Conservation (phyloP, 2,113 vertebrate species). For the Ictalurus punctatus region DNA sequence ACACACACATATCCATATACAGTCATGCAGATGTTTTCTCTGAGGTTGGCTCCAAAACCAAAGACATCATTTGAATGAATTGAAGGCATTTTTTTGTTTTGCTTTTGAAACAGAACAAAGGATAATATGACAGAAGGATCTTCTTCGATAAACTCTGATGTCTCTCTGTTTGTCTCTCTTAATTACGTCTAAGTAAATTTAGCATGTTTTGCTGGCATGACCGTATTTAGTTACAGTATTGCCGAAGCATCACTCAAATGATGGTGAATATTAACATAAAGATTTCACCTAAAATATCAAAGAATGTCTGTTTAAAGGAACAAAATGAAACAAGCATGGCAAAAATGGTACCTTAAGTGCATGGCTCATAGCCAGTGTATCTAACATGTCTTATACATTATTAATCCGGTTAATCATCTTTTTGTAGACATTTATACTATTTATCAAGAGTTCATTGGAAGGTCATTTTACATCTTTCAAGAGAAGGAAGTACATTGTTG, state of each 20-base stretch:
- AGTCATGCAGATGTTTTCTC: constrained; percentile 21
- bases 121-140: not conserved
- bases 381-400: not conserved
- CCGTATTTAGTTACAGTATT: not conserved
- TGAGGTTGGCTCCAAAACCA: constrained; percentile 9
- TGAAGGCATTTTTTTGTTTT: constrained; percentile 30
- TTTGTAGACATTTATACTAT: not conserved
- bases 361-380: not conserved
- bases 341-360: not conserved
- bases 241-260: not conserved
- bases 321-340: not conserved
- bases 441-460: not conserved
- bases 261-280: not conserved
- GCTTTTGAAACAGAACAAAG: constrained; percentile 11
- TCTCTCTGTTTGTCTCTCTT: not conserved
- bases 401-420: not conserved
- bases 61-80: constrained; percentile 31
- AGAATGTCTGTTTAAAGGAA: not conserved
- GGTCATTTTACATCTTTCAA: not conserved
- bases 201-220: not conserved
- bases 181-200: not conserved
- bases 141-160: not conserved
- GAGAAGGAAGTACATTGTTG: not conserved
- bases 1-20: constrained; percentile 6
- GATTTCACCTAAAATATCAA: not conserved